Base-by-base conservation (phyloP, 2,113 vertebrate genomes). In the Eretmochelys imbricata region DNA sequence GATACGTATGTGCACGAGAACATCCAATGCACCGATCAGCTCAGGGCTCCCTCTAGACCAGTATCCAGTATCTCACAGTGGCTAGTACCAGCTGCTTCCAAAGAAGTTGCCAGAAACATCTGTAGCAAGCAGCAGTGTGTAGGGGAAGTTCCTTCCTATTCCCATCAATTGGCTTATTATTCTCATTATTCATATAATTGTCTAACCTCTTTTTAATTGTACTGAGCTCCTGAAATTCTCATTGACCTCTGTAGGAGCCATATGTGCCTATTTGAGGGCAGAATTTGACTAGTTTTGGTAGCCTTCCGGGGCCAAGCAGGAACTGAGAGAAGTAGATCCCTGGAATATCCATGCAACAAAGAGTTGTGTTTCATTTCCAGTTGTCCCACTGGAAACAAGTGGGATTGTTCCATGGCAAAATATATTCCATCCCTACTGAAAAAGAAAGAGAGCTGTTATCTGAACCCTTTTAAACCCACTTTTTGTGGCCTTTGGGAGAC, bases 381-480 rank as follows among this genome's bases (percentile, higher is more conserved):
- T 91, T 16, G 62, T 82, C 82, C 25, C 20, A 38, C 48, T 76
- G 53, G 54, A 82, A 94, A 76, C 38, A n/a, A 53, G 53, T 38
- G 35, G 19, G 5, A 88, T 72, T 48, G 12, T 91, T 95, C 88
- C 84, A 88, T 85, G 93, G 89, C 69, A 92, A 96, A 94, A 69
- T 49, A 2, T 4, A 16, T 91, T 84, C 87, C 72, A 9, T 72
- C 48, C 51, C 46, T 88, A 85, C 42, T 91, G 80, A 88, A 88
- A 94, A 81, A 55, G 4, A 86, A 92, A 57, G 0, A 4, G 55
- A 90, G 75, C 57, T 91, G 46, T 94, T 93, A 31, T 78, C 78
- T 94, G n/a, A 79, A 94, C 79, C 51, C 81, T 90, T 87, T 81
- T 82, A 75, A 81, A 59, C 72, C 76, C 96, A 1, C 38, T 10